Evolutionary conservation across 2,113 vertebrate genomes (phyloP), one percentile per base, ranked within the genome.

Genomic region (Ancistrus triradiatus): DNA sequence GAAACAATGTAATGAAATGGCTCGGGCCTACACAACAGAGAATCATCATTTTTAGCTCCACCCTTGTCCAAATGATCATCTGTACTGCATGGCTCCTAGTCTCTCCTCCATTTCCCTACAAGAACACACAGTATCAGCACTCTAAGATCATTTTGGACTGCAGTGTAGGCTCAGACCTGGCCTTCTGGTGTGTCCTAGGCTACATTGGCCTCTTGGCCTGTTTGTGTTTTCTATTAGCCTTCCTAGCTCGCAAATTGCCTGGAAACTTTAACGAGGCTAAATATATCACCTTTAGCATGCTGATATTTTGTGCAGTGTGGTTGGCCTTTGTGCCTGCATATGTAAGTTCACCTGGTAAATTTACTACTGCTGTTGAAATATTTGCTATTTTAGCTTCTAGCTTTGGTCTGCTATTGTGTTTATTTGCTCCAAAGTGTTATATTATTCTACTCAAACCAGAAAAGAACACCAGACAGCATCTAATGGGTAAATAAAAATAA

Each of bases 201-300:
- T 85, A 85, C 44, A 84, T 84, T 17, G 77, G 80, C 5, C 38
- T 85, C 0, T 58, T 82, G 31, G 83, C 83, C 2, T 58, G 72
- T 46, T 69, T 83, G 37, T 80, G 75, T 46, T 80, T 80, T 53
- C 18, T 77, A 50, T 50, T 77, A 10, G 78, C 78, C 48, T 70
- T 77, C 51, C 42, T 80, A 33, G 84, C 80, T 14, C 77, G 83
- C 0, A 87, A 84, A 37, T 68, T 89, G 5, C 86, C 86, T 0
- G 83, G 85, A 69, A 88, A 86, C 28, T 88, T 89, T 21, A 89
- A 88, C 10, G 87, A 89, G 42, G 86, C 85, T 19, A 87, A 87
- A 72, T 84, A 79, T 1, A 89, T 89, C 28, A 88, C 87, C 4
- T 89, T 88, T 14, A 89, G 87, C 75, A 89, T 87, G 86, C 25